These are phyloP conservation scores for Rafetus swinhoei DNA, from an alignment of 2,113 vertebrate species.

Conservation along the genomic window DNA sequence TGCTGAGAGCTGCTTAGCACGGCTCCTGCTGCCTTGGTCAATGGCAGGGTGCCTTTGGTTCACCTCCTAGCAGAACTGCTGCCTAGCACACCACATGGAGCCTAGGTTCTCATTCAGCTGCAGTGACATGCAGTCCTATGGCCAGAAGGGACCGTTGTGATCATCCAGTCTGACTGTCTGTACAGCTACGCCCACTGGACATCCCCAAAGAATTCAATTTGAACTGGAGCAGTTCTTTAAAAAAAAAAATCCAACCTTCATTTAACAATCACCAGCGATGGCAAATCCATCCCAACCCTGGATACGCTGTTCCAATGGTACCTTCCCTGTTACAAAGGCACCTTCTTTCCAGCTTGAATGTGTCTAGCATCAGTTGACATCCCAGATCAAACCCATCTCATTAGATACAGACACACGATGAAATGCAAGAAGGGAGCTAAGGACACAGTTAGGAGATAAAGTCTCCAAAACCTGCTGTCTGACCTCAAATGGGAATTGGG, in stretches of 20 bases:
- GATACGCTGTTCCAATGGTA: background rate
- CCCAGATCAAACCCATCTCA: background rate
- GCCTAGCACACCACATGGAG: background rate
- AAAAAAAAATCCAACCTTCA: background rate
- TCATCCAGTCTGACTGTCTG: background rate
- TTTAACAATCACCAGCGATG: background rate
- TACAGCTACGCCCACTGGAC: background rate
- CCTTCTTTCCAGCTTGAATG: background rate
- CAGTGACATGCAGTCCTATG: fast-evolving
- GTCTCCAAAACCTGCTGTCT: background rate
- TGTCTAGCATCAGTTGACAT: background rate
- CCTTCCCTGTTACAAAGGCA: background rate
- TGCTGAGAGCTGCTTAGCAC: background rate
- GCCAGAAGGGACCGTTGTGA: background rate
- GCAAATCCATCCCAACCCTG: background rate
- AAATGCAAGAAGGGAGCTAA: conserved; percentile 37
- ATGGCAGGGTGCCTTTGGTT: background rate
- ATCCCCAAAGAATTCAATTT: background rate
- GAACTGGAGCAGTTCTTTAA: background rate
- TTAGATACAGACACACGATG: conserved; percentile 21
- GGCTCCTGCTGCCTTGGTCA: background rate
- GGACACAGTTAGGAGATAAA: background rate
- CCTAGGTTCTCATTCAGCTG: background rate
- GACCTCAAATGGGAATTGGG: background rate
- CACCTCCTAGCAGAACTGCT: fast-evolving